Base-by-base conservation (phyloP, 2,888 invertebrate genomes). In the Agrotis puta region DNA sequence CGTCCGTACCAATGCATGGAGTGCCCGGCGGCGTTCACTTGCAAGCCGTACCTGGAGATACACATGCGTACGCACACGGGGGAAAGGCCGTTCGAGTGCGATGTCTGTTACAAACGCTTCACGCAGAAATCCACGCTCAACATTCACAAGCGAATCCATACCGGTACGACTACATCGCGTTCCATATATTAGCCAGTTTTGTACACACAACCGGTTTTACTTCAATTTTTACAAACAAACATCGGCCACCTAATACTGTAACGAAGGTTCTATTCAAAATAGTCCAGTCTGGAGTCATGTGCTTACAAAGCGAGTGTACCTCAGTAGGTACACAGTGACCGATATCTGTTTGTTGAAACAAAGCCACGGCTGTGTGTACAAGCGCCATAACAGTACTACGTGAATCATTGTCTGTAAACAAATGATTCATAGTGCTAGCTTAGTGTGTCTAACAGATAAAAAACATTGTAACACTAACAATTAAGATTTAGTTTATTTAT, bases 41-140 rank as follows among this genome's bases (percentile, higher is more conserved):
- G 97, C 95, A 97, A 96, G 95, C 96, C 96, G 91, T 97, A 97
- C 93, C 94, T 96, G 93, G 96, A 96, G 94, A 96, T 97, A 77
- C 97, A 97, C 94, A 97, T 96, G 96, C 95, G 97, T 88, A 97
- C 97, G 78, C 95, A 96, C 93, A 95, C 96, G 65, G 96, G 96
- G 88, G 96, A 96, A 93, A 93, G 95, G 75, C 96, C 96, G 85
- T 96, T 96, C 94, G 94, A 96, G 94, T 96, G 96, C 92, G 95
- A 95, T 91, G 95, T 96, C 90, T 96, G 96, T 95, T 94, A 94
- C 93, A 96, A 96, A 94, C 94, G 96, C 90, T 96, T 96, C 94
- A 96, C 96, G 88, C 96, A 96, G 95, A 96, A 96, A 93, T 96
- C 96, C 83, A 96, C 96, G 84, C 96, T 96, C 94, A 96, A 96